Percentiles rank a stretch among this genome's conserved stretches.
Evolutionary conservation across 2,888 invertebrate genomes (phyloP).

Genomic region (Phania funesta): DNA sequence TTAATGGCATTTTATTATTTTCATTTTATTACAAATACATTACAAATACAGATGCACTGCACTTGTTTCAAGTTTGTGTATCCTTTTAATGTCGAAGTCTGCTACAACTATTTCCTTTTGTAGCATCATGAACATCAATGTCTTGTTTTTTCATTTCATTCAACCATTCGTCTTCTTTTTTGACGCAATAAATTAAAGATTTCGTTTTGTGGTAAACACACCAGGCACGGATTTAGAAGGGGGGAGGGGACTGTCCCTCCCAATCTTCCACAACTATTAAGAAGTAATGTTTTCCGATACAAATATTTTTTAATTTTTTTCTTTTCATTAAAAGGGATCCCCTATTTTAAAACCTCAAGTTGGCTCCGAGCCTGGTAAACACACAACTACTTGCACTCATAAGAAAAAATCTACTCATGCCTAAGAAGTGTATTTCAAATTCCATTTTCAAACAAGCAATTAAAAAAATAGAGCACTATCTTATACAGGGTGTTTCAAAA

Average conservation of each 20-base stretch:
- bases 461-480: conserved; percentile 8
- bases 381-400: background rate
- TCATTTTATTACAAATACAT: conserved; percentile 2
- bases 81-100: background rate
- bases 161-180: conserved; percentile 40
- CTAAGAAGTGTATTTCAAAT: conserved; percentile 15
- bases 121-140: conserved; percentile 12
- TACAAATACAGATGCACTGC: background rate
- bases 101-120: background rate
- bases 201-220: conserved; percentile 9
- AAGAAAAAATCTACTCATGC: background rate
- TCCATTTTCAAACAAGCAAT: conserved; percentile 32
- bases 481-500: conserved; percentile 6
- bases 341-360: too few relatives aligned
- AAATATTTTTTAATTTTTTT: too few relatives aligned
- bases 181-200: conserved; percentile 41
- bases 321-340: too few relatives aligned
- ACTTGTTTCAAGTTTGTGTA: too few relatives aligned
- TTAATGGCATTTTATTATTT: conserved; percentile 56
- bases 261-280: too few relatives aligned
- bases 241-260: too few relatives aligned
- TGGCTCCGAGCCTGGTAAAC: too few relatives aligned
- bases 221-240: too few relatives aligned
- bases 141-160: conserved; percentile 31
- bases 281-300: too few relatives aligned